Evolutionary conservation across 2,888 invertebrate species (phyloP).

Genomic region (Metallyticus violacea): DNA sequence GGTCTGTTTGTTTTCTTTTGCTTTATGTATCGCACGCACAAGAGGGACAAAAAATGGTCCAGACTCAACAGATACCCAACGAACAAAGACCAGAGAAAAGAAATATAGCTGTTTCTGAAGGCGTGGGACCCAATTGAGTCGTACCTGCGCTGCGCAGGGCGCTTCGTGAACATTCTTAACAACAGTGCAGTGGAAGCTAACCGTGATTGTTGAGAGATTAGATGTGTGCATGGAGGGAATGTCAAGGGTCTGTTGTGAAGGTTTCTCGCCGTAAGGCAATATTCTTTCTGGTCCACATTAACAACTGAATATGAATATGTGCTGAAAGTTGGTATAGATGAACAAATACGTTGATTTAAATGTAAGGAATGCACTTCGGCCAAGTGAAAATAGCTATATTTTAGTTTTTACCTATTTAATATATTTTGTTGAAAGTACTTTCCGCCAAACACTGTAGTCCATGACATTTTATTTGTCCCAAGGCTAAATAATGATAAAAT

Average conservation of each 20-base stretch:
- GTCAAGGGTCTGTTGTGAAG: not conserved
- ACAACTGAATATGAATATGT: too few species aligned
- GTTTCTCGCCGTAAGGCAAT: too few species aligned
- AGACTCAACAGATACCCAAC: not conserved
- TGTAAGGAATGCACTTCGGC: too few species aligned
- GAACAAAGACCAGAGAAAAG: not conserved
- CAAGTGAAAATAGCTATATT: too few species aligned
- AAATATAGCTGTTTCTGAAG: not conserved
- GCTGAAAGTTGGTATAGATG: too few species aligned
- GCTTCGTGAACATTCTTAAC: not conserved
- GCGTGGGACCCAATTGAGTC: not conserved
- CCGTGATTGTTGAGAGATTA: not conserved
- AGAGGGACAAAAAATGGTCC: not conserved
- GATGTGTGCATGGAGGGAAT: not conserved
- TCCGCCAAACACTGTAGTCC: too few species aligned
- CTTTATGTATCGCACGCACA: not conserved
- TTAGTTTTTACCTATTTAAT: too few species aligned
- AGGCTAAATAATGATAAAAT: too few species aligned
- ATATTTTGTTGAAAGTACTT: too few species aligned
- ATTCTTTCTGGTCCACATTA: too few species aligned
- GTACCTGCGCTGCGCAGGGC: not conserved
- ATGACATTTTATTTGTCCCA: too few species aligned
- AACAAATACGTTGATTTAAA: too few species aligned
- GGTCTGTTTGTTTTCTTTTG: not conserved
- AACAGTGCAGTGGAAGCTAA: not conserved